phyloP scores from a whole-genome alignment of 2,113 vertebrate species.

The Oceanodroma tethys region DNA sequence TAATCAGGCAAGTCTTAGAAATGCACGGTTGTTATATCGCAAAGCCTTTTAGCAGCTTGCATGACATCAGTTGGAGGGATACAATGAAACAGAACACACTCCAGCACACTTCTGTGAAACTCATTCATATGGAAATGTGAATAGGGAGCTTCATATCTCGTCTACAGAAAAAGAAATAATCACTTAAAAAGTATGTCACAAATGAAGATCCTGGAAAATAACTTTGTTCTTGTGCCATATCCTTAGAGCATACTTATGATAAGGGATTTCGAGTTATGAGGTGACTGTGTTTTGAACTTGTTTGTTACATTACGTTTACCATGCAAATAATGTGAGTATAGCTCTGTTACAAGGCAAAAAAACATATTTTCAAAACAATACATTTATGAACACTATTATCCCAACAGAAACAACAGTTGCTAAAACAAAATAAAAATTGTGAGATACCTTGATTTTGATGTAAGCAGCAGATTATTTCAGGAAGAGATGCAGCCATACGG shows the following conservation, averaged over 20 bases:
- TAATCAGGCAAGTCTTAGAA: neutral
- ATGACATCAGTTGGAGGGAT: neutral
- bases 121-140: neutral
- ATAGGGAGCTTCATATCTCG: neutral
- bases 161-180: neutral
- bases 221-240: neutral
- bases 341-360: neutral
- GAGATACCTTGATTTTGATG: neutral
- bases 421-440: neutral
- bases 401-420: neutral
- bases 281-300: neutral
- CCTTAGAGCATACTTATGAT: neutral
- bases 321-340: neutral
- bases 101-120: neutral
- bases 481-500: fast-evolving
- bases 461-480: neutral
- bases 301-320: neutral
- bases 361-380: neutral
- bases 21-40: neutral
- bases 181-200: neutral
- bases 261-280: neutral
- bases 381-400: neutral
- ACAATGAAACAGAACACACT: neutral
- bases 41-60: neutral
- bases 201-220: neutral